Percentiles rank a stretch among this genome's conserved stretches.
phyloP scores from a whole-genome alignment of 35 echinoderm and acorn worm species.

The Acanthaster planci region DNA sequence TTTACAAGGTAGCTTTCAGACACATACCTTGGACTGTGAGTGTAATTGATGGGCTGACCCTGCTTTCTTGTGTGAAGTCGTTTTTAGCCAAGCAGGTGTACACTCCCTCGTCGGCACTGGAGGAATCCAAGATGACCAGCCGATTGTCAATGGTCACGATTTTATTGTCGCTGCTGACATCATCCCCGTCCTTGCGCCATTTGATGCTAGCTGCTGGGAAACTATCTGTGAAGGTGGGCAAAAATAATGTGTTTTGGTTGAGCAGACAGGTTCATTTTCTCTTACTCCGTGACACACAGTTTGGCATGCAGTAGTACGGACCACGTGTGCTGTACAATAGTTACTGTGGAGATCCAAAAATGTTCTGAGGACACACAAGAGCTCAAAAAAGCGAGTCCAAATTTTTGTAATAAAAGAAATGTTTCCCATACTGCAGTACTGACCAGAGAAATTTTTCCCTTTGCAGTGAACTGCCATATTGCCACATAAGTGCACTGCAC shows the following conservation, averaged over 20 bases:
- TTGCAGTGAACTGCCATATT: too few species aligned
- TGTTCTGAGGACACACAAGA: too few species aligned
- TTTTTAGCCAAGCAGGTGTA: conserved; percentile 62
- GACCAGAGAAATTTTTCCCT: too few species aligned
- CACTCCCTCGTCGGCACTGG: conserved; percentile 26
- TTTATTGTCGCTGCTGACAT: background rate
- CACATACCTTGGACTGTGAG: conserved; percentile 23
- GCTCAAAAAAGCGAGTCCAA: too few species aligned
- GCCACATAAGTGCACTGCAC: too few species aligned
- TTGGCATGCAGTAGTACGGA: too few species aligned
- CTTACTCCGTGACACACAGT: too few species aligned
- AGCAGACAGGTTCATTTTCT: background rate
- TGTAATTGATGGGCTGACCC: conserved; percentile 23
- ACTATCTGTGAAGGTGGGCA: conserved; percentile 45
- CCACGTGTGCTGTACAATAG: too few species aligned
- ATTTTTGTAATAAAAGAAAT: too few species aligned
- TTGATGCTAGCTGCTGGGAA: conserved; percentile 53
- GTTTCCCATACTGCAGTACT: too few species aligned
- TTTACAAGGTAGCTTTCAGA: too few species aligned
- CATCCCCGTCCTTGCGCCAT: conserved; percentile 42
- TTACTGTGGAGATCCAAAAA: too few species aligned
- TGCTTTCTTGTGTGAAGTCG: background rate
- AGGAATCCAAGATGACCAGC: conserved; percentile 54
- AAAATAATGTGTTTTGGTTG: conserved; percentile 21
- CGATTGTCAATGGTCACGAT: conserved; percentile 56